These are phyloP conservation scores for Pelecanoides urinatrix DNA, from an alignment of 2,113 vertebrate genomes.

Conservation along the genomic window DNA sequence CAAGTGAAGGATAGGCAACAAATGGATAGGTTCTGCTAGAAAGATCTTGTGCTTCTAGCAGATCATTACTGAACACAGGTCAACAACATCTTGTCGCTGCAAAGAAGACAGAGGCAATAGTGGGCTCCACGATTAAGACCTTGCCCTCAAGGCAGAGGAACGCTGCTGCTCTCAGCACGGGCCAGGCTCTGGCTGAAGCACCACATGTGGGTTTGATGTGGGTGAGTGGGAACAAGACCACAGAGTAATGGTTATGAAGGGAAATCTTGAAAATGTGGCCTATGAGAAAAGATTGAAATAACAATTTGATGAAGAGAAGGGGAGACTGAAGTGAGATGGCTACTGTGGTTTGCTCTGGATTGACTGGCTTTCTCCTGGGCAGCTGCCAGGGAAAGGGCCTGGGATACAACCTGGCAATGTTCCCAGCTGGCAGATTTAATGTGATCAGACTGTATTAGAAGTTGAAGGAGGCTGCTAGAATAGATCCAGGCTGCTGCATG, in stretches of 20 bases:
- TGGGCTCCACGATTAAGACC: background rate
- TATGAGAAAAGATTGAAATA: background rate
- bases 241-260: background rate
- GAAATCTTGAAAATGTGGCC: background rate
- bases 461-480: background rate
- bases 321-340: background rate
- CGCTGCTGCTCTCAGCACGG: fast-evolving
- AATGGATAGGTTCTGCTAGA: background rate
- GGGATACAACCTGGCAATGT: background rate
- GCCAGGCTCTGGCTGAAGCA: background rate
- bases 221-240: background rate
- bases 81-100: background rate
- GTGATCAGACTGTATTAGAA: background rate
- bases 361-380: background rate
- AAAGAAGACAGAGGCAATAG: background rate
- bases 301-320: background rate
- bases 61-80: background rate
- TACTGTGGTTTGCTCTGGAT: background rate
- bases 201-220: fast-evolving
- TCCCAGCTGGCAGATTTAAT: background rate
- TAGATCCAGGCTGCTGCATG: background rate
- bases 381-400: background rate
- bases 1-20: background rate
- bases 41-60: background rate
- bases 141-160: background rate